Conservation (phyloP, 2,797 vertebrate genomes). For the Enoplosus armatus region DNA sequence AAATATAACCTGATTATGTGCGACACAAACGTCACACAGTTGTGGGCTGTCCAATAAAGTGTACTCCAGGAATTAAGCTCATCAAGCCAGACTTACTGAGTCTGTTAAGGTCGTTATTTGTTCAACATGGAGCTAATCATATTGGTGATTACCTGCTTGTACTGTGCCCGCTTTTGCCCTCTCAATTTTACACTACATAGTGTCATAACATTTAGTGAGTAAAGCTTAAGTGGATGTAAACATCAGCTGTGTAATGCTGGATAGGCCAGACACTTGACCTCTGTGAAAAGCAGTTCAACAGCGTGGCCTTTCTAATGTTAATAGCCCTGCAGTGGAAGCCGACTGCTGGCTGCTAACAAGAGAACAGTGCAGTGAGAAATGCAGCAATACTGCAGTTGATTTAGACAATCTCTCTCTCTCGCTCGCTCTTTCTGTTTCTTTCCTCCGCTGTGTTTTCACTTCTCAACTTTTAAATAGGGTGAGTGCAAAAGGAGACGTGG, state of each 20-base stretch:
- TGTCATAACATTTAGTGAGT: slow-evolving; percentile 57
- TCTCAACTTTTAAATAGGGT: slow-evolving; percentile 57
- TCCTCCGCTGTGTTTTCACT: slow-evolving; percentile 37
- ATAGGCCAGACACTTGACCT: slow-evolving; percentile 37
- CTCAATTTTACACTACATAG: slow-evolving; percentile 63
- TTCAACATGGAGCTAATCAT: slow-evolving; percentile 46
- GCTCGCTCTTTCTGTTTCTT: neutral
- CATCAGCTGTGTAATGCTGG: slow-evolving; percentile 41
- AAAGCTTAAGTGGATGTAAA: slow-evolving; percentile 64
- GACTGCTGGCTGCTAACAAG: slow-evolving; percentile 48
- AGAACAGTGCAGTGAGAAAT: slow-evolving; percentile 34
- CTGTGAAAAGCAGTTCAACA: slow-evolving; percentile 43
- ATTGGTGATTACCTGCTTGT: slow-evolving; percentile 63
- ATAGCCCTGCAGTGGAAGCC: slow-evolving; percentile 51
- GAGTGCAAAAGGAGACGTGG: slow-evolving; percentile 26
- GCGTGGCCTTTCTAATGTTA: slow-evolving; percentile 53
- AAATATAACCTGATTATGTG: neutral
- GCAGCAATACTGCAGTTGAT: slow-evolving; percentile 54
- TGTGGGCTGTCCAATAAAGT: neutral
- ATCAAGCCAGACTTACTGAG: slow-evolving; percentile 24
- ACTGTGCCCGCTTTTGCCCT: slow-evolving; percentile 33
- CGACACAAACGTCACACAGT: neutral
- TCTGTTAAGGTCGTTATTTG: slow-evolving; percentile 34
- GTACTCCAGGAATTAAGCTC: neutral
- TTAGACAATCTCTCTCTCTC: slow-evolving; percentile 24